These are phyloP conservation scores for Frieseomelitta varia DNA, from an alignment of 1,140 invertebrate species.

Conservation along the genomic window DNA sequence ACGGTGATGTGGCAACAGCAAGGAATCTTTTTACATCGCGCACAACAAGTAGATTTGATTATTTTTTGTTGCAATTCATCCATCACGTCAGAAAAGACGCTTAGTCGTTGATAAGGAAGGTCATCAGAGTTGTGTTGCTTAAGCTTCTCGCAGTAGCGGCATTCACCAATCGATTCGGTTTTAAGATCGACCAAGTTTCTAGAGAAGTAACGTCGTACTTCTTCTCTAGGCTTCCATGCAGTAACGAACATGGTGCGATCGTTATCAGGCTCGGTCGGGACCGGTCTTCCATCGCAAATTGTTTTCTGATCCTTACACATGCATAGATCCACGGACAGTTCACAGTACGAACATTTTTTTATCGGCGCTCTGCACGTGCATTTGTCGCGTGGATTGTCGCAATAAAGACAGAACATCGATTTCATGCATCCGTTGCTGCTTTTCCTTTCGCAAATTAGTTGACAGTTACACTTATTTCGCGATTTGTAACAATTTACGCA, in stretches of 20 bases:
- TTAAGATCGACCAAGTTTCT: constrained; percentile 42
- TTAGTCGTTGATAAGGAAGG: constrained; percentile 67
- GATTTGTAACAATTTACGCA: constrained; percentile 19
- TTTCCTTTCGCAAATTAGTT: neutral
- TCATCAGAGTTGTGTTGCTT: constrained; percentile 55
- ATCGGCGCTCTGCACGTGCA: constrained; percentile 62
- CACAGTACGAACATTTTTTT: constrained; percentile 58
- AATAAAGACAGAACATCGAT: constrained; percentile 66
- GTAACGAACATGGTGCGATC: constrained; percentile 57
- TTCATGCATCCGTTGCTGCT: constrained; percentile 1
- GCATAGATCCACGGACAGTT: constrained; percentile 56
- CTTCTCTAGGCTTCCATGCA: constrained; percentile 63
- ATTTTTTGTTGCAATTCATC: constrained; percentile 72
- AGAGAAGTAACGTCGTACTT: constrained; percentile 57
- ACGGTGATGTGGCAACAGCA: constrained; percentile 59
- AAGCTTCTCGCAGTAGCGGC: constrained; percentile 47
- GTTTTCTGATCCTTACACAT: constrained; percentile 42
- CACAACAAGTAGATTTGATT: constrained; percentile 58
- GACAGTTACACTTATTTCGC: constrained; percentile 22
- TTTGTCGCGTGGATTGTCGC: constrained; percentile 58
- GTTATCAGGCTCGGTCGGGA: constrained; percentile 26
- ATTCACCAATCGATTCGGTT: constrained; percentile 38
- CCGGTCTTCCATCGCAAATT: constrained; percentile 25
- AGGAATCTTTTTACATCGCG: constrained; percentile 54
- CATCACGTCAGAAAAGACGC: constrained; percentile 72